These are phyloP conservation scores for Chrysoperla carnea DNA, from an alignment of 1,140 invertebrate species.

Conservation along the genomic window DNA sequence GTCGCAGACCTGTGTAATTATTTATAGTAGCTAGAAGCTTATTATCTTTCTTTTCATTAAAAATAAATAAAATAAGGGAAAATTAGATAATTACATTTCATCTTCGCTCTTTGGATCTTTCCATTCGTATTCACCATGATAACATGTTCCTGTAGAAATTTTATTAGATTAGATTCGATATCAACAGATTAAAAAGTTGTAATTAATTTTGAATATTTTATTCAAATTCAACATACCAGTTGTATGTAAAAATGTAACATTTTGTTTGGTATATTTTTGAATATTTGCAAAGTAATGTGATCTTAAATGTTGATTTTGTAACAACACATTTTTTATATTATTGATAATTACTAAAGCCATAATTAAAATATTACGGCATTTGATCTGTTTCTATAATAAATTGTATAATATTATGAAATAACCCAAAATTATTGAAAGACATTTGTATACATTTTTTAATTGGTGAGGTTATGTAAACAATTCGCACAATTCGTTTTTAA, in stretches of 20 bases:
- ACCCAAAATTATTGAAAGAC: too few species aligned
- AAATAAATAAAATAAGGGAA: slow-evolving; percentile 10
- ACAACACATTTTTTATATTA: background rate
- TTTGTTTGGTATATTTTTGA: too few species aligned
- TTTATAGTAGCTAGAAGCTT: too few species aligned
- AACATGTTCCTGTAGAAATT: background rate
- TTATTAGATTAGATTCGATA: background rate
- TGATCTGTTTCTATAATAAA: too few species aligned
- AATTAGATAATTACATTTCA: slow-evolving; percentile 53
- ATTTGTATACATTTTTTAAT: too few species aligned
- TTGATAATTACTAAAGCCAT: slow-evolving; percentile 7
- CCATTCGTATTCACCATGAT: slow-evolving; percentile 80
- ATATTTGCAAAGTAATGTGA: background rate
- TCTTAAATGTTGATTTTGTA: background rate
- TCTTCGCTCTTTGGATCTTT: slow-evolving; percentile 82
- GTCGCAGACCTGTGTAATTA: too few species aligned
- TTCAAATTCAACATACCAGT: too few species aligned
- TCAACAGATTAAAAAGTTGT: background rate
- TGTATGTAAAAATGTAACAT: too few species aligned
- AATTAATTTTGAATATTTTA: too few species aligned
- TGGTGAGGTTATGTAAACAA: too few species aligned
- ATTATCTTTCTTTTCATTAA: background rate
- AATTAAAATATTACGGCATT: background rate
- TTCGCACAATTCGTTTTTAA: too few species aligned
- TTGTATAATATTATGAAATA: too few species aligned